Evolutionary conservation across 2,113 vertebrate species (phyloP), one percentile per base, ranked within the genome.

Genomic region (Lasiurus borealis): DNA sequence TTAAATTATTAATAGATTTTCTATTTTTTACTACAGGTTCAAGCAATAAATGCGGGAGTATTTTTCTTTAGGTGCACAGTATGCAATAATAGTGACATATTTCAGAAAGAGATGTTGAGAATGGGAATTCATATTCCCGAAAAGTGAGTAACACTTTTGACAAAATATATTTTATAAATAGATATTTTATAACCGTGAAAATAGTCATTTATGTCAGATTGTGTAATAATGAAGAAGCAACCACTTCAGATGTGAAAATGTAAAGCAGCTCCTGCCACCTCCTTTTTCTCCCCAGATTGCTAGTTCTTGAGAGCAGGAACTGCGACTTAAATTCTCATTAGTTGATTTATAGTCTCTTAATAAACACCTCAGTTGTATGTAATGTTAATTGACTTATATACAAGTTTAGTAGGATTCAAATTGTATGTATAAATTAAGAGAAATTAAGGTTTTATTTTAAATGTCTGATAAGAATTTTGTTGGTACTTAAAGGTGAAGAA

Each of bases 61-160:
- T 99, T 99, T 99, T 99, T 99, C 98, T 99, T 99, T 98, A 99
- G 99, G 95, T 99, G 99, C 87, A 99, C 99, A 59, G 97, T 99
- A 31, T 99, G 99, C 91, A 99, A 98, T 98, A 99, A 99, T 98
- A 99, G 98, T 97, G 99, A 99, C 5, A 97, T 97, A 96, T 99
- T 99, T 98, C 99, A 99, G 98, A 97, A 98, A 90, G 99, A 99
- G 98, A 99, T 99, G 99, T 98, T 99, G 85, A 97, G 99, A 96
- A 99, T 99, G 99, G 99, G 99, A 69, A 99, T 99, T 95, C 98
- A 99, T 98, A 99, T 99, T 98, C 99, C 99, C 95, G 99, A 99
- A 98, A 99, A 98, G 99, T 99, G 92, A 98, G 98, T 98, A 95
- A 50, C 34, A 91, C 44, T 88, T 86, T 94, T 96, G 36, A 21